Base-by-base conservation (phyloP, 2,888 invertebrate genomes). In the Nemapogon koenigi region DNA sequence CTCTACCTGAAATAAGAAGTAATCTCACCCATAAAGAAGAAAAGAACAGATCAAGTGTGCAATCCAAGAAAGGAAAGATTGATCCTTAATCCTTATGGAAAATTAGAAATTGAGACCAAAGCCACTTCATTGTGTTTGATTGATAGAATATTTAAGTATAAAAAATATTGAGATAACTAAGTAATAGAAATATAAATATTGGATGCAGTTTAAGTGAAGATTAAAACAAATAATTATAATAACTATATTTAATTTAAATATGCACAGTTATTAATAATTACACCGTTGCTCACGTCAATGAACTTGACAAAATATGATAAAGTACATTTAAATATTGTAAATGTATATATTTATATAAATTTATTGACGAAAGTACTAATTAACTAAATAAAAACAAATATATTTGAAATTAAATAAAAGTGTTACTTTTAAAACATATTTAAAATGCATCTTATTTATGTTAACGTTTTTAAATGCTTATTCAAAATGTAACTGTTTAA, bases 1-100 rank as follows among this genome's bases (percentile, higher is more conserved):
- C 69, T 69, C 68, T 67, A 75, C 78, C 80, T 81, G 80, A 73
- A 81, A 81, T 70, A 63, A 78, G 75, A 80, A 70, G 68, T 67
- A 54, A 59, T 72, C 79, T 79, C 71, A 73, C 78, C 79, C 79
- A 70, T 79, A 69, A 65, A 66, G 67, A 45, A 67, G 66, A 67
- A 64, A 58, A 59, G 53, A 51, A 58, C 45, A 52, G 44, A 48
- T 49, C 3, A 16, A 6, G 4, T 4, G 31, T 31, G 31, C 14
- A 31, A n/a, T n/a, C 11, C 13, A 10, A 4, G 11, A n/a, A 28
- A 11, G 11, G 8, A 28, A 28, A 16, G 22, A 22, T 7, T 33
- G 33, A 33, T 19, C 33, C 33, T 33, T 33, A 33, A 4, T 33
- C 33, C 33, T 19, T 4, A 33, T 8, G 28, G 17, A 18, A 35